Conservation (phyloP, 2,888 invertebrate species). For the Hymenopus coronatus region DNA sequence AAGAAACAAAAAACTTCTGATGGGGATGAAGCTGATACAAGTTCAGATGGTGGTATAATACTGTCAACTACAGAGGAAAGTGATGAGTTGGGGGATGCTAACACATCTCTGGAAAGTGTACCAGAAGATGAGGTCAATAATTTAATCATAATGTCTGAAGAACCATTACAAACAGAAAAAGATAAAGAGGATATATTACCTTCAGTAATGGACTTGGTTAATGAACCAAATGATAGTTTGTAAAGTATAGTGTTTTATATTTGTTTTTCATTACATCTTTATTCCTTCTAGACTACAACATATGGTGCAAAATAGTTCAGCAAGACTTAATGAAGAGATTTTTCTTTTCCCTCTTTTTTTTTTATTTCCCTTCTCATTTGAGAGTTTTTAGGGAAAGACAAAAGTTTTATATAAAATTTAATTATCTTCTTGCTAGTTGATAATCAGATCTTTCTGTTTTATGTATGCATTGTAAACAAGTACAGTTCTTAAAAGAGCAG, state of each 20-base stretch:
- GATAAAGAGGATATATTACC: conserved; percentile 7
- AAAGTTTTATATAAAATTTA: neutral
- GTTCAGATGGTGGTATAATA: neutral
- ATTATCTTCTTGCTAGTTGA: neutral
- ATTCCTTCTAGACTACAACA: neutral
- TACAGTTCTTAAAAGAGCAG: neutral
- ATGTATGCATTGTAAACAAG: neutral
- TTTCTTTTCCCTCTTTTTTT: neutral
- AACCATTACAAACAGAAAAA: neutral
- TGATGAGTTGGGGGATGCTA: neutral
- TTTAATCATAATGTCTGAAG: neutral
- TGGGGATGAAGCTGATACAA: neutral
- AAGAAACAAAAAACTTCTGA: conserved; percentile 11
- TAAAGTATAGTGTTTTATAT: neutral
- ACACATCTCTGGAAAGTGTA: neutral
- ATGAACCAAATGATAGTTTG: conserved; percentile 4
- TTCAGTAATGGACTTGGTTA: conserved; percentile 20
- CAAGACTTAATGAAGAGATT: neutral
- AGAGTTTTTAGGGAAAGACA: neutral
- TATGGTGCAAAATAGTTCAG: neutral
- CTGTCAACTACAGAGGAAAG: neutral
- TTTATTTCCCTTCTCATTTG: neutral
- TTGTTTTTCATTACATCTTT: neutral
- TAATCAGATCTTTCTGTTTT: neutral
- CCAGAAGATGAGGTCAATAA: neutral